phyloP scores from a whole-genome alignment of 2,888 invertebrate genomes.

The Hirtodrosophila alboralis region DNA sequence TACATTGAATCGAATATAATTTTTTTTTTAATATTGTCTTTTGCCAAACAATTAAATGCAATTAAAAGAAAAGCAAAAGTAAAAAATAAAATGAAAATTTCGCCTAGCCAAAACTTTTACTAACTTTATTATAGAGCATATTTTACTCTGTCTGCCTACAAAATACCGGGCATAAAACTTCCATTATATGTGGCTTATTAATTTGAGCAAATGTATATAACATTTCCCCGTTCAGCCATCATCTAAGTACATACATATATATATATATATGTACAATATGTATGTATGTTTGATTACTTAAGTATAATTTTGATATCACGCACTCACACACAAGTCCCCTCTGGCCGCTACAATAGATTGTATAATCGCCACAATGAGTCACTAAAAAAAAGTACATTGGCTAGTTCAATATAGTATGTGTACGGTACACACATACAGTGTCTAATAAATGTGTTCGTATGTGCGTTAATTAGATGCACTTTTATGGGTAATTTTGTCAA shows the following conservation, averaged over 20 bases:
- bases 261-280: neutral
- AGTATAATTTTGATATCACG: constrained; percentile 58
- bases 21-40: too few relatives aligned
- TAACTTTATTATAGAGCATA: too few relatives aligned
- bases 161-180: neutral
- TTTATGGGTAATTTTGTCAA: constrained; percentile 5
- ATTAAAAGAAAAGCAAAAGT: too few relatives aligned
- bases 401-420: constrained; percentile 22
- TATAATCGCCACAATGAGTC: constrained; percentile 65
- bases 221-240: neutral
- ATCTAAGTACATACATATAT: neutral
- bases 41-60: too few relatives aligned
- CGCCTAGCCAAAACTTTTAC: too few relatives aligned
- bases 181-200: constrained; percentile 1
- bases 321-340: constrained; percentile 25
- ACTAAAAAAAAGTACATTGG: constrained; percentile 34
- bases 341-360: constrained; percentile 40
- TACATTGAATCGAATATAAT: too few relatives aligned
- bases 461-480: constrained; percentile 15
- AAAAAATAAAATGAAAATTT: too few relatives aligned
- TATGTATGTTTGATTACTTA: constrained; percentile 19
- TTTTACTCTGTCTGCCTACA: too few relatives aligned
- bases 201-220: constrained; percentile 4
- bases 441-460: neutral
- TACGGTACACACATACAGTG: constrained; percentile 11